A percentile compares a stretch with the other conserved stretches of the same genome.
Evolutionary conservation across 35 echinoderm and acorn worm species (phyloP).

Genomic region (Patiria miniata): DNA sequence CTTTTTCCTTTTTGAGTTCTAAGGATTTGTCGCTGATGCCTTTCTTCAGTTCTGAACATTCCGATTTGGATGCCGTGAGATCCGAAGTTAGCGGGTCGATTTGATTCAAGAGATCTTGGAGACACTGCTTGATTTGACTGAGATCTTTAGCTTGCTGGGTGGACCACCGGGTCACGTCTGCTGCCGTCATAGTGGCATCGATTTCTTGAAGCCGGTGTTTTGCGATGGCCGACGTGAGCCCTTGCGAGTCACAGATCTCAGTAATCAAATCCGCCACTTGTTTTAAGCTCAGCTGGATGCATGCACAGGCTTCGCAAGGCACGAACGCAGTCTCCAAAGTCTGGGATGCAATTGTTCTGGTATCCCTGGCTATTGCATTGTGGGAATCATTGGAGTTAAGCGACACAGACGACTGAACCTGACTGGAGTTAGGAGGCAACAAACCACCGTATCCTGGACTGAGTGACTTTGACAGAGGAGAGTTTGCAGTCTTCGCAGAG

Average conservation of each 20-base stretch:
- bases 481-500: neutral
- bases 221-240: slow-evolving; percentile 54
- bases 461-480: neutral
- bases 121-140: slow-evolving; percentile 60
- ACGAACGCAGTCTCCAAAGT: slow-evolving; percentile 95
- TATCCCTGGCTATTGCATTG: slow-evolving; percentile 58
- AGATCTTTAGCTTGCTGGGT: slow-evolving; percentile 81
- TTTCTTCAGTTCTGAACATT: slow-evolving; percentile 60
- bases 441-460: slow-evolving; percentile 18
- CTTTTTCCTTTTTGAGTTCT: slow-evolving; percentile 74
- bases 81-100: slow-evolving; percentile 75
- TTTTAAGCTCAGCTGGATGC: slow-evolving; percentile 77
- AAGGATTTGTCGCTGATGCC: slow-evolving; percentile 48
- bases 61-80: slow-evolving; percentile 48
- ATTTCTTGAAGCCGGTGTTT: slow-evolving; percentile 53
- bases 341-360: slow-evolving; percentile 80
- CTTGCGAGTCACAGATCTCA: slow-evolving; percentile 79
- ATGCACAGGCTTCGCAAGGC: slow-evolving; percentile 86
- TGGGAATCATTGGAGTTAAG: neutral
- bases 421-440: slow-evolving; percentile 10
- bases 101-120: slow-evolving; percentile 65
- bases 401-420: neutral
- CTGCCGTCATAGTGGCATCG: slow-evolving; percentile 62
- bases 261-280: slow-evolving; percentile 69
- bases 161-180: slow-evolving; percentile 71